phyloP scores from a whole-genome alignment of 2,113 vertebrate genomes.

The Caracal caracal region DNA sequence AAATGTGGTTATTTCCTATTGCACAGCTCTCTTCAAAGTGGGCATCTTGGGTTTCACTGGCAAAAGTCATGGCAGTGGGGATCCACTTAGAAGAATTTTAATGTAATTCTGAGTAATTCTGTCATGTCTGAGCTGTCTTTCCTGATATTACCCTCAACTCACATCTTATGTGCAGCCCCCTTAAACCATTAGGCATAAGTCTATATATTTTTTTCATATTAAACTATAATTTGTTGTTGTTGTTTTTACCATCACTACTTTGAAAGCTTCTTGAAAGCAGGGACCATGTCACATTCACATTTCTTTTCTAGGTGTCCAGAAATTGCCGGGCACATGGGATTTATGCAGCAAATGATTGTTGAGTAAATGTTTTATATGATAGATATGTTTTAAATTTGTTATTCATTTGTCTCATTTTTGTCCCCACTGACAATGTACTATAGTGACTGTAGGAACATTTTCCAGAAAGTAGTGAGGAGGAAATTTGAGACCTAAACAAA shows the following conservation, averaged over 20 bases:
- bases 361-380: background rate
- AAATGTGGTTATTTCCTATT: background rate
- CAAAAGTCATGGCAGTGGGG: background rate
- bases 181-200: background rate
- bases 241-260: background rate
- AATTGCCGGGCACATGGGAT: background rate
- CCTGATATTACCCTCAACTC: background rate
- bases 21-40: background rate
- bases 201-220: background rate
- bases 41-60: background rate
- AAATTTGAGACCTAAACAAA: background rate
- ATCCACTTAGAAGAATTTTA: background rate
- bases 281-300: background rate
- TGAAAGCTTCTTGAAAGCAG: background rate
- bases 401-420: background rate
- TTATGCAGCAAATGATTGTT: background rate
- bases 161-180: background rate
- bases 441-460: background rate
- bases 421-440: background rate
- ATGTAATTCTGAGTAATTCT: background rate
- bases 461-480: constrained; percentile 3
- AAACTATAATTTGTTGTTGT: background rate
- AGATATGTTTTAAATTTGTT: background rate
- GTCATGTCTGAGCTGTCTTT: background rate
- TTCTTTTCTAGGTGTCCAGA: background rate